Percentiles rank a stretch among this genome's conserved stretches.
phyloP scores from a whole-genome alignment of 2,113 vertebrate species.

The Channa argus region DNA sequence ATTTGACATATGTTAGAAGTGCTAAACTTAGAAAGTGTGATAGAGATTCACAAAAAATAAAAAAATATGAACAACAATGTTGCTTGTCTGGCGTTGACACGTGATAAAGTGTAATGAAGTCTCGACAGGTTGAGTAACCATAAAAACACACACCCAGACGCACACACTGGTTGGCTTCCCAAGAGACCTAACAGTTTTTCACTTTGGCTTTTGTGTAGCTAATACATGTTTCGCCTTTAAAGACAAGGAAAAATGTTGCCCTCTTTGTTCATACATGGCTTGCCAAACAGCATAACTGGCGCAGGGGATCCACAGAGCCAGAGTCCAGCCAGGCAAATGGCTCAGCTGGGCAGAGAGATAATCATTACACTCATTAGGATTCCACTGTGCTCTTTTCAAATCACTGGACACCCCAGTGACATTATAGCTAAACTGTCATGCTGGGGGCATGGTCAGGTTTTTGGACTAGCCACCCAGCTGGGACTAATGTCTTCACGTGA shows the following conservation, averaged over 20 bases:
- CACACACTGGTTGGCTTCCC: constrained; percentile 9
- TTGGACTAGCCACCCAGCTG: constrained; percentile 24
- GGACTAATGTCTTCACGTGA: constrained; percentile 27
- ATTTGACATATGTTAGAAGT: constrained; percentile 62
- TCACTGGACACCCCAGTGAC: constrained; percentile 15
- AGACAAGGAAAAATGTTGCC: constrained; percentile 6
- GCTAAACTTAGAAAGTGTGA: constrained; percentile 8
- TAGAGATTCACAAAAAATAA: constrained; percentile 24
- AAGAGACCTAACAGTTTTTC: constrained; percentile 31
- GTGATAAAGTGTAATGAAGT: constrained; percentile 29
- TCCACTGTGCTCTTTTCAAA: constrained; percentile 42
- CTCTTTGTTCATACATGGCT: constrained; percentile 9
- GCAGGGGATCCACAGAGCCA: constrained; percentile 14
- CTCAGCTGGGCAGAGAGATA: constrained; percentile 49
- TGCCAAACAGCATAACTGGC: constrained; percentile 19
- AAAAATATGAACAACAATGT: constrained; percentile 23
- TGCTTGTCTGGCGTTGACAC: constrained; percentile 7
- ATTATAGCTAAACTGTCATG: constrained; percentile 27
- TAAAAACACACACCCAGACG: constrained; percentile 12
- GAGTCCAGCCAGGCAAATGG: constrained; percentile 43
- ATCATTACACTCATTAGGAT: constrained; percentile 56
- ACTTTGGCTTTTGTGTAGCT: constrained; percentile 29
- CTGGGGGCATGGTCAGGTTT: constrained; percentile 24
- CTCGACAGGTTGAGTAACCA: neutral
- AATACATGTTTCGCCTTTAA: constrained; percentile 25